phyloP scores from a whole-genome alignment of 1,140 invertebrate genomes.

The Harlomillsia oculata region DNA sequence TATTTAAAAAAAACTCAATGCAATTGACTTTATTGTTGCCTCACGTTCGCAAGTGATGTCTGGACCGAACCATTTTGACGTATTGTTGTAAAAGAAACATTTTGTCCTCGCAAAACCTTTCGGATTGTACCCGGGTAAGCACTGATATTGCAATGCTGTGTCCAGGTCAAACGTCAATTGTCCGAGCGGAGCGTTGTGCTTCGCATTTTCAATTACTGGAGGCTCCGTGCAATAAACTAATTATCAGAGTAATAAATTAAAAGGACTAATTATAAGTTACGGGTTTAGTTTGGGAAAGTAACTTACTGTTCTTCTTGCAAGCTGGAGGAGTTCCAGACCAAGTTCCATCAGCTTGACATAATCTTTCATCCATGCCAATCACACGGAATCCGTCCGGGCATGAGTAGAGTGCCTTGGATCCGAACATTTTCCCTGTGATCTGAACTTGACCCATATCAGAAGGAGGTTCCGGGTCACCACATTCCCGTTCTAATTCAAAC shows the following conservation, averaged over 20 bases:
- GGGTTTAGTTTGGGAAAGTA: background rate
- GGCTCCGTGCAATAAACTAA: constrained; percentile 77
- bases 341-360: constrained; percentile 63
- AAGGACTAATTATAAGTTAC: background rate
- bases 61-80: constrained; percentile 65
- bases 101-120: constrained; percentile 76
- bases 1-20: background rate
- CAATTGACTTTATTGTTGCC: constrained; percentile 30
- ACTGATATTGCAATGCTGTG: constrained; percentile 79
- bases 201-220: constrained; percentile 74
- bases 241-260: constrained; percentile 7
- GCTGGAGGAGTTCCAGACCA: constrained; percentile 76
- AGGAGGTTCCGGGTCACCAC: constrained; percentile 57
- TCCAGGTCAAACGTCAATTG: constrained; percentile 73
- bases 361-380: constrained; percentile 70
- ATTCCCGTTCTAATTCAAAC: constrained; percentile 61
- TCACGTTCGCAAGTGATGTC: constrained; percentile 89
- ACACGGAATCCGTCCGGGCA: constrained; percentile 78
- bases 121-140: constrained; percentile 75
- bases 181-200: constrained; percentile 70
- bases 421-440: constrained; percentile 63
- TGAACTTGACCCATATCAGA: constrained; percentile 61
- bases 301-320: constrained; percentile 76
- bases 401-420: constrained; percentile 66
- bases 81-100: constrained; percentile 77